A percentile compares a stretch with the other conserved stretches of the same genome.
phyloP scores from a whole-genome alignment of 2,113 vertebrate species.

The Saccopteryx leptura region DNA sequence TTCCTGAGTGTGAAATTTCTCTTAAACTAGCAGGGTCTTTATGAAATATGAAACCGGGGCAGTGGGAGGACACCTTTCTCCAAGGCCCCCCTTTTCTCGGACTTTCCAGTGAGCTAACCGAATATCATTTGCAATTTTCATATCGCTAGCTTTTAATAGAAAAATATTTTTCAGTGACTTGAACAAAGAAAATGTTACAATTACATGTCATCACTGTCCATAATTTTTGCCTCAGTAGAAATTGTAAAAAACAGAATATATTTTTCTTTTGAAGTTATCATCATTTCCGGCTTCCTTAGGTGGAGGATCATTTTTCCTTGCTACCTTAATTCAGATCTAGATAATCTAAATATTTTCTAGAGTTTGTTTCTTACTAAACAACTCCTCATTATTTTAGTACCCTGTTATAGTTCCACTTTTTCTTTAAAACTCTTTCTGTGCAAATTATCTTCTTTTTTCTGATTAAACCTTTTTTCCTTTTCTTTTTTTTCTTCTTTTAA shows the following conservation, averaged over 20 bases:
- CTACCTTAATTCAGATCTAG: not conserved
- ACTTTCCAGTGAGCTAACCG: not conserved
- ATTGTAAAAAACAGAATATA: not conserved
- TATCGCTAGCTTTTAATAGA: slow-evolving; percentile 17
- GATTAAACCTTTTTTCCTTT: not conserved
- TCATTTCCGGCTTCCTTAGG: not conserved
- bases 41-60: too few relatives aligned
- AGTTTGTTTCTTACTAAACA: not conserved
- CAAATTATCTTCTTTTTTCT: not conserved
- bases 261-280: not conserved
- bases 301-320: not conserved
- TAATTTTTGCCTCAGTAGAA: not conserved
- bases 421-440: not conserved
- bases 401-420: not conserved
- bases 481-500: too few relatives aligned
- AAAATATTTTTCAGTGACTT: not conserved
- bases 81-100: not conserved
- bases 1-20: not conserved
- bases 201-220: not conserved
- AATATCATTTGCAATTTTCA: not conserved
- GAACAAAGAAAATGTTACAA: not conserved
- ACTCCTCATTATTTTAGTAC: not conserved
- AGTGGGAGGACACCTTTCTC: not conserved
- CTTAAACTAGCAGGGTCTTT: not conserved
- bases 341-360: not conserved